Conservation (phyloP, 2,797 vertebrate genomes). For the Pempheris klunzingeri region DNA sequence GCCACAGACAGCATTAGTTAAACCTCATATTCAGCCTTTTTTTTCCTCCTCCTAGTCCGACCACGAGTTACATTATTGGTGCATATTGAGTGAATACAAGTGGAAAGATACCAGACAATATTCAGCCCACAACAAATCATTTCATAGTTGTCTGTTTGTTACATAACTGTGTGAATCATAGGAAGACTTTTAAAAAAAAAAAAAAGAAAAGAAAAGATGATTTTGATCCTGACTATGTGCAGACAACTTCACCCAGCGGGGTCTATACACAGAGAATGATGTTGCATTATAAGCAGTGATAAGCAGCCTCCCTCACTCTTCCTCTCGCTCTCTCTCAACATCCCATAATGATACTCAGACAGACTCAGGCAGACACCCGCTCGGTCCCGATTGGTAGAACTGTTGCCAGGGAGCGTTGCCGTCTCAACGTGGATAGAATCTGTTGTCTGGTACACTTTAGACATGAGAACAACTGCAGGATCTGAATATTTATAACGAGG, state of each 20-base stretch:
- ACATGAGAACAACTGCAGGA: slow-evolving; percentile 88
- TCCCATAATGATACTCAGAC: slow-evolving; percentile 84
- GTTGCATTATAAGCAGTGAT: slow-evolving; percentile 80
- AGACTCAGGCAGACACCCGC: slow-evolving; percentile 81
- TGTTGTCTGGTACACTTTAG: slow-evolving; percentile 86
- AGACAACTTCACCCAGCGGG: slow-evolving; percentile 78
- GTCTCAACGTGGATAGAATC: slow-evolving; percentile 86
- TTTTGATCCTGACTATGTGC: slow-evolving; percentile 73
- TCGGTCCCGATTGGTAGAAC: slow-evolving; percentile 84
- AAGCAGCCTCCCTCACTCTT: slow-evolving; percentile 71
- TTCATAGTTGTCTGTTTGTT: slow-evolving; percentile 80
- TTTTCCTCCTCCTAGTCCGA: slow-evolving; percentile 20
- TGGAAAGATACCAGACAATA: slow-evolving; percentile 81
- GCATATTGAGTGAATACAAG: slow-evolving; percentile 73
- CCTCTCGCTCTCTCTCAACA: slow-evolving; percentile 67
- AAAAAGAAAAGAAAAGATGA: slow-evolving; percentile 48
- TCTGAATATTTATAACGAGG: slow-evolving; percentile 89
- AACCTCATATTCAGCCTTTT: slow-evolving; percentile 35
- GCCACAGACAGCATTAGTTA: slow-evolving; percentile 16
- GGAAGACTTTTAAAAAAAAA: slow-evolving; percentile 22
- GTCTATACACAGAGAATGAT: slow-evolving; percentile 78
- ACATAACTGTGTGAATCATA: slow-evolving; percentile 81
- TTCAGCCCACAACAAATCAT: slow-evolving; percentile 81
- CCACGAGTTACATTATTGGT: slow-evolving; percentile 62
- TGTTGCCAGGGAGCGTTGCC: slow-evolving; percentile 87